Conservation (phyloP, 2,797 vertebrate genomes). For the Sebastes oblongus region DNA sequence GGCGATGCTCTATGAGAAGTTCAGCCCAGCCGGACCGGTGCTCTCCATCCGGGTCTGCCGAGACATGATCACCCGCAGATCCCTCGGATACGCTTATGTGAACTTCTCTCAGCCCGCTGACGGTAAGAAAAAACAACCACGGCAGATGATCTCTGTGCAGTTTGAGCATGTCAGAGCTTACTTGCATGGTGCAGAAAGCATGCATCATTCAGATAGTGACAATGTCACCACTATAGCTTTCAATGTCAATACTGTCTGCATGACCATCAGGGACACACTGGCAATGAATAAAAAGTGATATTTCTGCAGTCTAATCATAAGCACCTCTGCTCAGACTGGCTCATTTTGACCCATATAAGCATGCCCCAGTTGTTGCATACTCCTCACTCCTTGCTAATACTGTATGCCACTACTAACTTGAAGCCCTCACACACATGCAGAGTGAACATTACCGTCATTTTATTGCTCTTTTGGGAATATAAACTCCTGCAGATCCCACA, state of each 20-base stretch:
- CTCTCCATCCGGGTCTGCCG: conserved; percentile 97
- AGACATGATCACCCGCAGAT: conserved; percentile 97
- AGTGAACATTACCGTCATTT: not conserved
- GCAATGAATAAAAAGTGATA: not conserved
- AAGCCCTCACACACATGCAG: not conserved
- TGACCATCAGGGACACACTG: not conserved
- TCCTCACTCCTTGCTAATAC: not conserved
- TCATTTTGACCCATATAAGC: conserved; percentile 67
- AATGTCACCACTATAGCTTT: conserved; percentile 23
- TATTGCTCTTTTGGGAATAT: not conserved
- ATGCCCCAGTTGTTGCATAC: conserved; percentile 55
- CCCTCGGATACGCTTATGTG: conserved; percentile 97
- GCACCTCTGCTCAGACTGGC: not conserved
- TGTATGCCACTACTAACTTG: not conserved
- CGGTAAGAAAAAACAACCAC: conserved; percentile 81
- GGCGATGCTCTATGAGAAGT: conserved; percentile 99
- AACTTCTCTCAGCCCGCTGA: conserved; percentile 98
- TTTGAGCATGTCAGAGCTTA: not conserved
- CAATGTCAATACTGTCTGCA: conserved; percentile 10
- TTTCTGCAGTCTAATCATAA: not conserved
- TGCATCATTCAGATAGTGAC: conserved; percentile 4
- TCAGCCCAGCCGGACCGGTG: conserved; percentile 96
- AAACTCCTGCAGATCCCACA: not conserved
- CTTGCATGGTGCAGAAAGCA: not conserved
- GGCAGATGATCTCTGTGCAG: not conserved